Conservation (phyloP, 2,888 invertebrate species). For the Hermaeophaga mercurialis region DNA sequence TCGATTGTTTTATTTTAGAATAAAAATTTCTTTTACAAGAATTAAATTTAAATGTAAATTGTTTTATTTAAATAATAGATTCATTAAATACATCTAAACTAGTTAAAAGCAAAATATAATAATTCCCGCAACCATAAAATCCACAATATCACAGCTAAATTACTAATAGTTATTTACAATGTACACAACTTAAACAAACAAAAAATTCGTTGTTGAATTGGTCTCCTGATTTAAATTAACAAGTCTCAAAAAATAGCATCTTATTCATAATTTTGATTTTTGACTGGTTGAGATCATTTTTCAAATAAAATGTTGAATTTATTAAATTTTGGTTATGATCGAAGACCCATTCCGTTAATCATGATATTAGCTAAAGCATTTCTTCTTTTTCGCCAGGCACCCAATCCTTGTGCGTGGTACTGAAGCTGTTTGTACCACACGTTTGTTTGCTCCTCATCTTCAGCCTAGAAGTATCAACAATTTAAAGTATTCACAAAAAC, state of each 20-base stretch:
- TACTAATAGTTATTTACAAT: conserved; percentile 53
- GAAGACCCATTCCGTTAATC: conserved; percentile 80
- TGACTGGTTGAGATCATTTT: background rate
- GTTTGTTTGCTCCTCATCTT: conserved; percentile 83
- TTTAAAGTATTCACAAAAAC: too few species aligned
- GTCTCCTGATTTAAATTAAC: conserved; percentile 13
- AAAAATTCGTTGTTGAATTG: conserved; percentile 9
- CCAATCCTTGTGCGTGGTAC: conserved; percentile 89
- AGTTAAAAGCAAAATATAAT: conserved; percentile 25
- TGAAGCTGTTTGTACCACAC: conserved; percentile 91
- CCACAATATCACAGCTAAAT: conserved; percentile 60
- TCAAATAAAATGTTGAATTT: background rate
- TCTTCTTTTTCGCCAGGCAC: conserved; percentile 88
- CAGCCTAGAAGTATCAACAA: conserved; percentile 73
- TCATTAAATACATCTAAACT: conserved; percentile 25
- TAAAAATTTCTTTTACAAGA: conserved; percentile 19
- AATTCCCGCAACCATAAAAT: conserved; percentile 41
- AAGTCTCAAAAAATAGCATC: conserved; percentile 11
- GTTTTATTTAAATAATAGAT: conserved; percentile 22
- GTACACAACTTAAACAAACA: conserved; percentile 15
- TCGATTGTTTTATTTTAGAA: conserved; percentile 9
- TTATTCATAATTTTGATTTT: conserved; percentile 14
- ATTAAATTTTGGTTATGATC: conserved; percentile 45
- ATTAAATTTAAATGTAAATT: conserved; percentile 19
- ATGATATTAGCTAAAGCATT: conserved; percentile 96